Conservation (phyloP, 2,113 vertebrate genomes). For the Oreotrochilus melanogaster region DNA sequence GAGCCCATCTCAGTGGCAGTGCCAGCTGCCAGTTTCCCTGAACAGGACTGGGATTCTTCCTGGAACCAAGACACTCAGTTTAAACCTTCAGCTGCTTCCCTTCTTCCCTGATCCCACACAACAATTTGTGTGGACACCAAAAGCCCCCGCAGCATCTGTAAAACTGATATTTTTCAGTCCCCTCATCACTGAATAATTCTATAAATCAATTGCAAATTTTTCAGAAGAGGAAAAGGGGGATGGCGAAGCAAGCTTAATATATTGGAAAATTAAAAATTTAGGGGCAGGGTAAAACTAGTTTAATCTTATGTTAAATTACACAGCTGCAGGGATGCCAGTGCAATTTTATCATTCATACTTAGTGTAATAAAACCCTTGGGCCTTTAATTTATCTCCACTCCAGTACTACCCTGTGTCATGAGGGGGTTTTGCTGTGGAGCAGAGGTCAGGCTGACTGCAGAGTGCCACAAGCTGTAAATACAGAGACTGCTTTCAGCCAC, state of each 20-base stretch:
- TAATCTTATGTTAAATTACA: constrained; percentile 9
- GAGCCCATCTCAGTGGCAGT: not conserved
- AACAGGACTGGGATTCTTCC: not conserved
- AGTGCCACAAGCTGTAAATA: not conserved
- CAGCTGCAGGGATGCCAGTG: not conserved
- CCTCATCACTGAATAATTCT: not conserved
- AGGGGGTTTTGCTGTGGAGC: not conserved
- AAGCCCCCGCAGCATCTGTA: not conserved
- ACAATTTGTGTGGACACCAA: not conserved
- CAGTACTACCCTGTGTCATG: not conserved
- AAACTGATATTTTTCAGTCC: not conserved
- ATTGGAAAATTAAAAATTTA: constrained; percentile 52
- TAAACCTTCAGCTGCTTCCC: not conserved
- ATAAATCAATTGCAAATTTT: not conserved
- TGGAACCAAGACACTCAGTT: not conserved
- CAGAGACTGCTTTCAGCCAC: not conserved
- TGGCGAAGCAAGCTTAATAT: not conserved
- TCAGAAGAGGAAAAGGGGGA: not conserved
- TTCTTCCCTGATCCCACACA: not conserved
- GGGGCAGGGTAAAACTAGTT: constrained; percentile 8
- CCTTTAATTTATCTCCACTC: constrained; percentile 17
- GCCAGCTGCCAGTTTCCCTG: not conserved
- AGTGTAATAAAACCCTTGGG: constrained; percentile 6
- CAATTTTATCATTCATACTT: constrained; percentile 19
- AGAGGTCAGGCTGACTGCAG: not conserved